Evolutionary conservation across 2,797 vertebrate genomes (phyloP).

Genomic region (Myotis pilosus): DNA sequence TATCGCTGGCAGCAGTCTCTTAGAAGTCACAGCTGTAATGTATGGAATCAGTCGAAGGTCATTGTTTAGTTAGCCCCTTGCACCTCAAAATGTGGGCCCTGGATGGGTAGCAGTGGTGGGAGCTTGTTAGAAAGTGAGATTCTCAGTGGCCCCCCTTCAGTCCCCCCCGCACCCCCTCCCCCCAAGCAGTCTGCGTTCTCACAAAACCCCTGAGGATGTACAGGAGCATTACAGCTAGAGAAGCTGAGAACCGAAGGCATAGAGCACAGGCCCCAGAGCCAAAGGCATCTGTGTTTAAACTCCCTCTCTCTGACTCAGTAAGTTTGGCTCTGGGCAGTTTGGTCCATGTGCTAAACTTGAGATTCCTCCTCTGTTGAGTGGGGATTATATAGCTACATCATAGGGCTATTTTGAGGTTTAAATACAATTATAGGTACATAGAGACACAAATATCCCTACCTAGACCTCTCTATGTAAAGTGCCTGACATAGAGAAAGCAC

Average conservation of each 20-base stretch:
- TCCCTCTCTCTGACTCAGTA: neutral
- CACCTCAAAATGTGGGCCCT: neutral
- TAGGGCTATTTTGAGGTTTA: neutral
- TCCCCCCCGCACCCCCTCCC: neutral
- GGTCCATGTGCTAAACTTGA: neutral
- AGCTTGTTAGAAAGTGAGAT: neutral
- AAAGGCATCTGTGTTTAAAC: neutral
- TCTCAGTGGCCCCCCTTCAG: neutral
- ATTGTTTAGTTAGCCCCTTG: neutral
- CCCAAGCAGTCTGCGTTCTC: fast-evolving
- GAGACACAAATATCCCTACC: neutral
- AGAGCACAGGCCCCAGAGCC: neutral
- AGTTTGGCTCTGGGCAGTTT: neutral
- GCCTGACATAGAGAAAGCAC: neutral
- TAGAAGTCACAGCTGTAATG: neutral
- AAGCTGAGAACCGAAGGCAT: neutral
- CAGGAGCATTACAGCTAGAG: no score
- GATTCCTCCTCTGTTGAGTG: neutral
- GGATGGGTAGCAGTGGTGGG: neutral
- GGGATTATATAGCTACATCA: neutral
- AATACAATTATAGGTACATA: neutral
- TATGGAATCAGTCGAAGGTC: neutral
- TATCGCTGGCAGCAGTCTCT: neutral
- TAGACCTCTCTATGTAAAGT: neutral
- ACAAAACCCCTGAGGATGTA: fast-evolving